These are phyloP conservation scores for Isaurus tuberculatus DNA, from an alignment of 92 coral and sea anemone genomes.

Conservation along the genomic window DNA sequence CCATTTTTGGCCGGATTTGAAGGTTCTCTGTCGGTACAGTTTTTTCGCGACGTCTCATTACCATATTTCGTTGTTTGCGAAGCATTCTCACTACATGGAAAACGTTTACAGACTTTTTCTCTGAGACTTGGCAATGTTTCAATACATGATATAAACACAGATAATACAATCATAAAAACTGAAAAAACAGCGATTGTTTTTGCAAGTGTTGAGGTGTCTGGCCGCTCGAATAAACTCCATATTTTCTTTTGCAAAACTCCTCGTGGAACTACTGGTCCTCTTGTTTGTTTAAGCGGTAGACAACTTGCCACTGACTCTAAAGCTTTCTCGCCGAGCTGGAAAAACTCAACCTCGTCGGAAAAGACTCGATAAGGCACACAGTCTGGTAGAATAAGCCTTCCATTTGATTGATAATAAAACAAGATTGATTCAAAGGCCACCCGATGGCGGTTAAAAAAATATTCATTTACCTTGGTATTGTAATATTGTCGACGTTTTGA, in stretches of 20 bases:
- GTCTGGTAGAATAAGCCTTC: constrained; percentile 88
- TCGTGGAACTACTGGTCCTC: constrained; percentile 41
- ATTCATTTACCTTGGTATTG: constrained; percentile 68
- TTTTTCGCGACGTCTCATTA: not conserved
- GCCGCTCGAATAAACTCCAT: constrained; percentile 93
- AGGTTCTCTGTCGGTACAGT: constrained; percentile 27
- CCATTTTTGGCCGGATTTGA: not conserved
- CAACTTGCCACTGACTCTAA: constrained; percentile 82
- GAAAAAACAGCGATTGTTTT: constrained; percentile 77
- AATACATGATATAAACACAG: constrained; percentile 81
- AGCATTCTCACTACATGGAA: constrained; percentile 30
- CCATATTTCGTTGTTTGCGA: constrained; percentile 23
- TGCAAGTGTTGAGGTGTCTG: constrained; percentile 86
- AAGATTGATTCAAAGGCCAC: constrained; percentile 89
- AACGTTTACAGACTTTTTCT: constrained; percentile 54
- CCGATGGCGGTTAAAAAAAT: constrained; percentile 94
- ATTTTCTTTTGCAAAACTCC: constrained; percentile 59
- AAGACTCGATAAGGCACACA: constrained; percentile 87
- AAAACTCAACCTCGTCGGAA: constrained; percentile 91
- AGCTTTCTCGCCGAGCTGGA: constrained; percentile 97
- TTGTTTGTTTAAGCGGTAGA: constrained; percentile 50
- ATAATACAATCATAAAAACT: constrained; percentile 73
- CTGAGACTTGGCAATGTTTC: constrained; percentile 73
- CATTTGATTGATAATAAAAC: constrained; percentile 93
- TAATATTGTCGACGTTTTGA: constrained; percentile 75